These are phyloP conservation scores for Saturnia japonica DNA, from an alignment of 2,888 invertebrate species.

Conservation along the genomic window DNA sequence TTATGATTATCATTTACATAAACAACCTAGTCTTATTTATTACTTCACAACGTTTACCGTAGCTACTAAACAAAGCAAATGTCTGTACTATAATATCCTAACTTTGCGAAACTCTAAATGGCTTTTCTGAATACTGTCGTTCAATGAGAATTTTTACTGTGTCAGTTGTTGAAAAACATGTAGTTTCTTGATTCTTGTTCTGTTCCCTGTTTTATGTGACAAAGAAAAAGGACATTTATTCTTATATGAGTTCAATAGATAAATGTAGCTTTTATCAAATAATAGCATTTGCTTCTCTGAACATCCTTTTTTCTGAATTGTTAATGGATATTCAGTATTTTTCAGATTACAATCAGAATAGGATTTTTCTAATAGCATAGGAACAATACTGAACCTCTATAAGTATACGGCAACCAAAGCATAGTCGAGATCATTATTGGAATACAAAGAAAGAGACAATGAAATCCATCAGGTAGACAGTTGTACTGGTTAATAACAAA, in stretches of 20 bases:
- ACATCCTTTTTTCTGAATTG: neutral
- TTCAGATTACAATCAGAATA: neutral
- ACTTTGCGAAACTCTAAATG: conserved; percentile 13
- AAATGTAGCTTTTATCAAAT: too few species aligned
- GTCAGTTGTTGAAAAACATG: neutral
- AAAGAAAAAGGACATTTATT: neutral
- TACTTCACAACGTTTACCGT: neutral
- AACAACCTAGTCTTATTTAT: neutral
- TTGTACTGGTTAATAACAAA: too few species aligned
- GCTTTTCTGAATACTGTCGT: conserved; percentile 22
- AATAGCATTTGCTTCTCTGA: neutral
- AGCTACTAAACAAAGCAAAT: neutral
- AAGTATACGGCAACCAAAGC: neutral
- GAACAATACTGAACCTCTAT: neutral
- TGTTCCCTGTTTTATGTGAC: neutral
- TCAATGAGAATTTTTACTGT: conserved; percentile 20
- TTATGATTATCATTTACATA: too few species aligned
- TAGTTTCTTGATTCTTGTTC: neutral
- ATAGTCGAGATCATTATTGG: neutral
- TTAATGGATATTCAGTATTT: neutral
- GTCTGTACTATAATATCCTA: neutral
- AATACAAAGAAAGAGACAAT: neutral
- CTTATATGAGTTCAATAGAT: too few species aligned
- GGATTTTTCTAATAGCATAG: too few species aligned
- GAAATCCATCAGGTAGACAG: neutral